Percentiles rank a stretch among this genome's conserved stretches.
phyloP scores from a whole-genome alignment of 2,113 vertebrate genomes.

The Phyllostomus hastatus region DNA sequence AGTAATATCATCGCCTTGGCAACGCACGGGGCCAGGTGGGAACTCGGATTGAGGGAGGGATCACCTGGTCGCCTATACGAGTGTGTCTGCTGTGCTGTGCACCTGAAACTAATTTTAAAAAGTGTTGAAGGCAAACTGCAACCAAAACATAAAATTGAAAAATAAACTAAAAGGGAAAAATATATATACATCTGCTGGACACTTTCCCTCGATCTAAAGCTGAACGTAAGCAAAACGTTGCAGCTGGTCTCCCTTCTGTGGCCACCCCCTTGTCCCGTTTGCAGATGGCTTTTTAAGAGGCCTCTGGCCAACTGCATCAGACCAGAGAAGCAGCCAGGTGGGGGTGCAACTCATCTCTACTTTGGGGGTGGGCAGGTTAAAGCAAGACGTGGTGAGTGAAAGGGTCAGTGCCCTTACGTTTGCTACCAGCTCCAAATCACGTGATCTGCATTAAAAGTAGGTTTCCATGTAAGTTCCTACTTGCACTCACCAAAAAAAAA shows the following conservation, averaged over 20 bases:
- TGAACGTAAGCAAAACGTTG: neutral
- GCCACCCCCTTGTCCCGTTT: neutral
- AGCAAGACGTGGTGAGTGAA: neutral
- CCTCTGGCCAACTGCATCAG: neutral
- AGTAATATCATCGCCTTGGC: neutral
- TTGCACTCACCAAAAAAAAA: neutral
- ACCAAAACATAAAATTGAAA: neutral
- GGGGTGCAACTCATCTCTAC: neutral
- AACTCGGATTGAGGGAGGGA: neutral
- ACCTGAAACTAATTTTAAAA: neutral
- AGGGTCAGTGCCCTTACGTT: neutral
- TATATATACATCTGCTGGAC: neutral
- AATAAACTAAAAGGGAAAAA: neutral
- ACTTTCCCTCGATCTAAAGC: neutral
- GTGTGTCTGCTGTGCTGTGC: neutral
- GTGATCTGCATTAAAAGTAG: neutral
- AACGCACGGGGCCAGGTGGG: neutral
- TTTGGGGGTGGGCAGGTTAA: neutral
- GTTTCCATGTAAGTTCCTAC: neutral
- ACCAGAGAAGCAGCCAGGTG: neutral
- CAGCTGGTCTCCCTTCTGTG: neutral
- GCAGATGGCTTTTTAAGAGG: neutral
- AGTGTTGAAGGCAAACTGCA: neutral
- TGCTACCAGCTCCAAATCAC: neutral
- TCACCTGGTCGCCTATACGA: neutral